A percentile compares a stretch with the other conserved stretches of the same genome.
Conservation (phyloP, 2,888 invertebrate species). For the Acanthosoma haemorrhoidale region DNA sequence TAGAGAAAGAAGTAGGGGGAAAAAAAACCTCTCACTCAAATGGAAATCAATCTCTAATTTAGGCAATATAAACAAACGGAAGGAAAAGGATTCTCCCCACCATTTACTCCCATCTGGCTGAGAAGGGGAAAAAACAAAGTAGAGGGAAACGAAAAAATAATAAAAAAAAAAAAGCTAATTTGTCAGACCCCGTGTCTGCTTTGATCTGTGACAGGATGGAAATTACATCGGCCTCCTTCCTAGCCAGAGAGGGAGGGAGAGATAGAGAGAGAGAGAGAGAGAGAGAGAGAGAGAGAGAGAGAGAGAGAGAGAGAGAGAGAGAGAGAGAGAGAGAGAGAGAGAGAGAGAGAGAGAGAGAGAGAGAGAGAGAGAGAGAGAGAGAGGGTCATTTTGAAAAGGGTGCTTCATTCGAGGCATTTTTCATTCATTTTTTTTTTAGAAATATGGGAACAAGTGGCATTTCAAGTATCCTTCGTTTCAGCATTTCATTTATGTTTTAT, state of each 20-base stretch:
- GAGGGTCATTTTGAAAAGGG: not conserved
- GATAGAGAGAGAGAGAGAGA: too few relatives aligned
- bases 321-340: too few relatives aligned
- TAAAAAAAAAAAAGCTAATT: constrained; percentile 16
- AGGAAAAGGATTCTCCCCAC: not conserved
- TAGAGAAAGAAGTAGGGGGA: not conserved
- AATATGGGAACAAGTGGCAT: too few relatives aligned
- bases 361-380: too few relatives aligned
- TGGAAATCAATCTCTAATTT: constrained; percentile 24
- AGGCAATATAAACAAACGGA: constrained; percentile 12
- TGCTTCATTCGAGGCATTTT: not conserved
- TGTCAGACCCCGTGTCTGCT: not conserved
- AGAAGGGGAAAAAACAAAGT: not conserved
- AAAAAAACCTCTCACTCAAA: not conserved
- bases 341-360: too few relatives aligned
- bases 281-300: too few relatives aligned
- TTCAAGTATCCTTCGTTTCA: too few relatives aligned
- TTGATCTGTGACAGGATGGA: constrained; percentile 6
- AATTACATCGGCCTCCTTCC: not conserved
- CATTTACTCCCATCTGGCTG: not conserved
- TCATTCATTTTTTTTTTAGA: too few relatives aligned
- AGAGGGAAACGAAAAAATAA: not conserved
- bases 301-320: too few relatives aligned
- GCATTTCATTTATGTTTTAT: too few relatives aligned
- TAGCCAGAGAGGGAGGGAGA: too few relatives aligned